Evolutionary conservation across 2,888 invertebrate species (phyloP), one percentile per base, ranked within the genome.

Genomic region (Amorpha juglandis): DNA sequence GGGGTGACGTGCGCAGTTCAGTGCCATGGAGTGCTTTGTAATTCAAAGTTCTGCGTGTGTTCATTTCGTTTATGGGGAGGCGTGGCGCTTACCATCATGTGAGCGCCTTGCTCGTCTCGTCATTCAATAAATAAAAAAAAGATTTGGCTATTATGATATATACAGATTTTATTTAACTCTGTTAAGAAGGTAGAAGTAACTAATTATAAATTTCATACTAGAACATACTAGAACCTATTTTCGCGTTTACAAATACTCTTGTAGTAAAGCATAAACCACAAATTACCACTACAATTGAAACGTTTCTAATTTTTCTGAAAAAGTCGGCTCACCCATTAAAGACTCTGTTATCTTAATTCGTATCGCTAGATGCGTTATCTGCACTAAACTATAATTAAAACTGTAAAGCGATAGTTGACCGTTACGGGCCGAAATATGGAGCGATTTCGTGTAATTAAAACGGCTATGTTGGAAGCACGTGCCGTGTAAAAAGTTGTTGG

Each of bases 401-500:
- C 77, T 74, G 79, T 77, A 75, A 73, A 77, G 68, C 73, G 68
- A 82, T 83, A 77, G 81, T 75, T 80, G 73, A 78, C 84, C 85
- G 87, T 86, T 86, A 86, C 74, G 65, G 74, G 76, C 79, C 84
- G 80, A 81, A 87, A 82, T 84, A 83, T 81, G 84, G 82, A 81
- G 78, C 80, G 81, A 74, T 80, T 82, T 80, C 74, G 74, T 76
- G 78, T 77, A 81, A 82, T 82, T 82, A 82, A 79, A 78, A 78
- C 79, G 73, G 77, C 72, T 70, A 70, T 70, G 58, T 58, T 58
- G 74, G 78, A 73, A 70, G 77, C 84, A 81, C 70, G 70, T 74
- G 76, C 73, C 83, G 82, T 81, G 74, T 78, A 78, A 80, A 75
- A 77, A 76, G 68, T 77, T 77, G 77, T 74, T 76, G 74, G 72